Evolutionary conservation across 2,797 vertebrate genomes (phyloP).

Genomic region (Remorina albescens): DNA sequence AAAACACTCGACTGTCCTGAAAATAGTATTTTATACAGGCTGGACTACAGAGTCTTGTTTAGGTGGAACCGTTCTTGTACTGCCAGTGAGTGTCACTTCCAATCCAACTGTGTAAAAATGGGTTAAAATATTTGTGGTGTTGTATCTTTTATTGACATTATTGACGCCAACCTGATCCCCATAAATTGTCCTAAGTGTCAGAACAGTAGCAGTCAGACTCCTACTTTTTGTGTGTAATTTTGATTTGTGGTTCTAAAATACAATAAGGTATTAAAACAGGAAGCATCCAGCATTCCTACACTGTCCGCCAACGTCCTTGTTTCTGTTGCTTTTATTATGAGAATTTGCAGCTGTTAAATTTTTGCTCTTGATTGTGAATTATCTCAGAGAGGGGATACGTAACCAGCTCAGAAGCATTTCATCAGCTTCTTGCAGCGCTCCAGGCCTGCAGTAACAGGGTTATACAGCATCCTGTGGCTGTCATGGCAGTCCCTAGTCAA

Average conservation of each 20-base stretch:
- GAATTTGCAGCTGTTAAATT: background rate
- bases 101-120: background rate
- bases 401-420: constrained; percentile 64
- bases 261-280: background rate
- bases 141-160: background rate
- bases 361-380: constrained; percentile 7
- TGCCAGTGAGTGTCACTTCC: background rate
- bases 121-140: background rate
- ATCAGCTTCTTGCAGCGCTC: constrained; percentile 58
- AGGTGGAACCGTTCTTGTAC: too few relatives aligned
- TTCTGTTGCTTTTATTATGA: constrained; percentile 11
- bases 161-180: background rate
- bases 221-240: background rate
- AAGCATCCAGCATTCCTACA: background rate
- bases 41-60: background rate
- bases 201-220: background rate
- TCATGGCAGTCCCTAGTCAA: constrained; percentile 58
- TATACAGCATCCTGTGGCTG: constrained; percentile 49
- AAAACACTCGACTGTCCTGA: background rate
- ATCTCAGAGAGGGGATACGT: constrained; percentile 30
- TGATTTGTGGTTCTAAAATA: background rate
- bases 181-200: background rate
- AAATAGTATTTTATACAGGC: background rate
- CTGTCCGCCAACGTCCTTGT: background rate
- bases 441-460: constrained; percentile 31